Evolutionary conservation across 2,113 vertebrate genomes (phyloP).

Genomic region (Tauraco erythrolophus): DNA sequence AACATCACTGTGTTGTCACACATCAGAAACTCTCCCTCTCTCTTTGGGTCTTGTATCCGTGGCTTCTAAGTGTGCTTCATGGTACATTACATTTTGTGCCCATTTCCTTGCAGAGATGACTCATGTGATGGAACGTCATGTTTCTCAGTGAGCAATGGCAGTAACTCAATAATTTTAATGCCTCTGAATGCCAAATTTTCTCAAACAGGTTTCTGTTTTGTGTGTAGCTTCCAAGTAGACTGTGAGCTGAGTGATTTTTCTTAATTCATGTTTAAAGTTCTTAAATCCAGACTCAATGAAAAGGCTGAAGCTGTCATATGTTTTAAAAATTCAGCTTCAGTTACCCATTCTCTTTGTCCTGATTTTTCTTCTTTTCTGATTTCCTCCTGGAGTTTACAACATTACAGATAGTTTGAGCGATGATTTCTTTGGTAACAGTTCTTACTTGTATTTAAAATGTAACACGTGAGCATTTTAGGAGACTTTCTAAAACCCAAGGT

Average conservation of each 20-base stretch:
- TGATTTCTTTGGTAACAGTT: background rate
- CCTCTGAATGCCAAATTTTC: conserved; percentile 24
- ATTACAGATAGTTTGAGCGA: background rate
- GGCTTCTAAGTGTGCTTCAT: background rate
- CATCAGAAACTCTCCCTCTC: background rate
- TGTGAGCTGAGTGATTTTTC: background rate
- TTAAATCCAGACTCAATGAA: background rate
- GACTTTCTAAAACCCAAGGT: background rate
- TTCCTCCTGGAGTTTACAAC: background rate
- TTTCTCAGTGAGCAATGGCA: conserved; percentile 35
- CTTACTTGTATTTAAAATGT: background rate
- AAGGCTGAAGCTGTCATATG: background rate
- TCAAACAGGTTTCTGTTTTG: conserved; percentile 34
- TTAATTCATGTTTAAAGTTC: background rate
- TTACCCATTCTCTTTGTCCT: background rate
- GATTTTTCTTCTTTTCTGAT: background rate
- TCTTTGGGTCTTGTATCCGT: background rate
- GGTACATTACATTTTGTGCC: background rate
- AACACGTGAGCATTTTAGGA: background rate
- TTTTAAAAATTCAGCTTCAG: background rate
- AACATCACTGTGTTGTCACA: background rate
- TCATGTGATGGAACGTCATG: conserved; percentile 32
- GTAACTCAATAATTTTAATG: conserved; percentile 46
- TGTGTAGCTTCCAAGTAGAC: background rate
- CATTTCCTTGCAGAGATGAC: conserved; percentile 35